Evolutionary conservation across 1,140 invertebrate genomes (phyloP).

Genomic region (Drosophila azteca): DNA sequence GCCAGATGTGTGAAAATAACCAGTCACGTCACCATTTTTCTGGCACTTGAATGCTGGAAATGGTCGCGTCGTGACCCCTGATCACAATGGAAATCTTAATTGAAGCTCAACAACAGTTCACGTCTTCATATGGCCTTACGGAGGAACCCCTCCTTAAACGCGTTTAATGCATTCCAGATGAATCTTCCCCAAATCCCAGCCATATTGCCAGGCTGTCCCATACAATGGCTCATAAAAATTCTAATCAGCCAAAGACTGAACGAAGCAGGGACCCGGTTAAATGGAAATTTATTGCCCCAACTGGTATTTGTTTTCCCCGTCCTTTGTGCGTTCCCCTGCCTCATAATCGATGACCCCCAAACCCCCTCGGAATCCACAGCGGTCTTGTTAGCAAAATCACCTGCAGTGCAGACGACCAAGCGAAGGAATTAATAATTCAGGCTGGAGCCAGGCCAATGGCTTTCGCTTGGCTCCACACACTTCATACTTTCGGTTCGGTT

Average conservation of each 20-base stretch:
- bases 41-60: slow-evolving; percentile 31
- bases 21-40: slow-evolving; percentile 42
- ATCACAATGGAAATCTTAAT: slow-evolving; percentile 54
- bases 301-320: slow-evolving; percentile 33
- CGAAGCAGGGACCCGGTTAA: slow-evolving; percentile 27
- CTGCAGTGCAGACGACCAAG: slow-evolving; percentile 62
- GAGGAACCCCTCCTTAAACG: not conserved
- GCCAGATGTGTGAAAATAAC: slow-evolving; percentile 53
- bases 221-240: slow-evolving; percentile 37
- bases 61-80: slow-evolving; percentile 14
- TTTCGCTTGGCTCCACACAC: slow-evolving; percentile 11
- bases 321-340: slow-evolving; percentile 5
- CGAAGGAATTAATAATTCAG: slow-evolving; percentile 64
- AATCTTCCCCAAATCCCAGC: not conserved
- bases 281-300: slow-evolving; percentile 62
- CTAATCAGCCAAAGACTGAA: slow-evolving; percentile 32
- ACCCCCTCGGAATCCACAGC: slow-evolving; percentile 46
- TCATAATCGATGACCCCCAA: slow-evolving; percentile 40
- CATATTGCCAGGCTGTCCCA: too few species aligned
- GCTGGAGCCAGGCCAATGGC: slow-evolving; percentile 30
- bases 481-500: too few species aligned
- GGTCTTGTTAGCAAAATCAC: slow-evolving; percentile 73
- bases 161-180: slow-evolving; percentile 4
- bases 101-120: slow-evolving; percentile 24
- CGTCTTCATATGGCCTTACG: not conserved